These are phyloP conservation scores for Cyprinus carpio DNA, from an alignment of 2,113 vertebrate genomes.

Conservation along the genomic window DNA sequence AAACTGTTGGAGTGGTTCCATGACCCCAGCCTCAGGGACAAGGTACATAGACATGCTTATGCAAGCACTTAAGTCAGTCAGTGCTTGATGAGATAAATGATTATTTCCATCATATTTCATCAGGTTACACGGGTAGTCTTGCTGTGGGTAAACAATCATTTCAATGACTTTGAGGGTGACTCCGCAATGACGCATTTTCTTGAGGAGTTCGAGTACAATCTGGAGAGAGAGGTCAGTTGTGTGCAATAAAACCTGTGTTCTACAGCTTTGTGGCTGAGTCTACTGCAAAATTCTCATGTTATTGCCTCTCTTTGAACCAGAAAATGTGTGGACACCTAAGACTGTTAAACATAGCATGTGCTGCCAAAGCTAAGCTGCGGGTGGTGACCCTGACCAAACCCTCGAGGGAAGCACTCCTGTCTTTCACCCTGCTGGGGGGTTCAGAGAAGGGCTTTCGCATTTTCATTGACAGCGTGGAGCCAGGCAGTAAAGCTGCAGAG, in stretches of 20 bases:
- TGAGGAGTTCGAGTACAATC: constrained; percentile 98
- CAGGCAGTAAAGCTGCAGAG: constrained; percentile 91
- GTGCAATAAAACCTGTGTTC: not conserved
- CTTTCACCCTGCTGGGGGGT: constrained; percentile 92
- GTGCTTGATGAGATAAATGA: not conserved
- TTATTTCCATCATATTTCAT: constrained; percentile 50
- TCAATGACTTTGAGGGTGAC: constrained; percentile 99
- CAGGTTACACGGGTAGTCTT: constrained; percentile 99
- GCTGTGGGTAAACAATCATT: constrained; percentile 99
- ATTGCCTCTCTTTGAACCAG: constrained; percentile 66
- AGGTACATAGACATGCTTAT: constrained; percentile 75
- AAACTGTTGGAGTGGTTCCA: constrained; percentile 99
- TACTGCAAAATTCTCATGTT: not conserved
- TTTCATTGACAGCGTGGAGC: constrained; percentile 94
- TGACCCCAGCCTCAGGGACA: constrained; percentile 99
- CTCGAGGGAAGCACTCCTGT: constrained; percentile 90
- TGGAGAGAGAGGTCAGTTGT: constrained; percentile 91
- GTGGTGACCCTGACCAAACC: constrained; percentile 94
- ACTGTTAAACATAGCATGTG: constrained; percentile 97
- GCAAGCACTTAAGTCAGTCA: not conserved
- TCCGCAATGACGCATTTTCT: constrained; percentile 94
- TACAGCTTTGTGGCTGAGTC: too few relatives aligned
- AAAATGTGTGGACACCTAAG: constrained; percentile 98
- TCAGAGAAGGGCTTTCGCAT: constrained; percentile 96
- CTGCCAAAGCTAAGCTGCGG: constrained; percentile 97